These are phyloP conservation scores for Drepanosiphum platanoidis DNA, from an alignment of 2,888 invertebrate genomes.

Conservation along the genomic window DNA sequence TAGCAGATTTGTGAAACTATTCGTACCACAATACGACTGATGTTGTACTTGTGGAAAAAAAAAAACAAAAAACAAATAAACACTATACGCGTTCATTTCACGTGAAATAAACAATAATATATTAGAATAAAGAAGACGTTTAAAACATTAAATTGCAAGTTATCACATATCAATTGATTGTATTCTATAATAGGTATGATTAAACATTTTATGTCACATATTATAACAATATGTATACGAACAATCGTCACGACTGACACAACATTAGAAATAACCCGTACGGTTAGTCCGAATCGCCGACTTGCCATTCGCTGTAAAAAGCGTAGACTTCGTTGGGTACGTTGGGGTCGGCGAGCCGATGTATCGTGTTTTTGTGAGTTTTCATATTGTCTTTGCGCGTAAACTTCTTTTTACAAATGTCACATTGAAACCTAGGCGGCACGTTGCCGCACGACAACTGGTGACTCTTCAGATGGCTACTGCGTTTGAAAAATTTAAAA, in stretches of 20 bases:
- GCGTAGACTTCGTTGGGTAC: constrained; percentile 29
- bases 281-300: constrained; percentile 25
- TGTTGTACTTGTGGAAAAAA: too few species aligned
- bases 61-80: too few species aligned
- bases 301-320: constrained; percentile 27
- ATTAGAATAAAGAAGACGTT: background rate
- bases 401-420: constrained; percentile 48
- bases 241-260: too few species aligned
- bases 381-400: constrained; percentile 55
- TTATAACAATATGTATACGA: background rate
- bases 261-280: too few species aligned
- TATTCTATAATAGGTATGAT: background rate
- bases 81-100: too few species aligned
- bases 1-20: too few species aligned
- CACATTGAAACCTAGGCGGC: constrained; percentile 25
- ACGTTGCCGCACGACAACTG: constrained; percentile 44
- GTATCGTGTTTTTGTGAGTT: constrained; percentile 47
- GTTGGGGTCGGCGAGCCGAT: background rate
- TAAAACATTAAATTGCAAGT: background rate
- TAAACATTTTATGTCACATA: background rate
- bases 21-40: too few species aligned
- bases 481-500: constrained; percentile 66
- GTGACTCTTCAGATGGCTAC: constrained; percentile 57
- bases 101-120: too few species aligned
- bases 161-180: constrained; percentile 19